Percentiles rank a stretch among this genome's conserved stretches.
These are phyloP conservation scores for Cuniculus paca DNA, from an alignment of 2,797 vertebrate species.

Conservation along the genomic window DNA sequence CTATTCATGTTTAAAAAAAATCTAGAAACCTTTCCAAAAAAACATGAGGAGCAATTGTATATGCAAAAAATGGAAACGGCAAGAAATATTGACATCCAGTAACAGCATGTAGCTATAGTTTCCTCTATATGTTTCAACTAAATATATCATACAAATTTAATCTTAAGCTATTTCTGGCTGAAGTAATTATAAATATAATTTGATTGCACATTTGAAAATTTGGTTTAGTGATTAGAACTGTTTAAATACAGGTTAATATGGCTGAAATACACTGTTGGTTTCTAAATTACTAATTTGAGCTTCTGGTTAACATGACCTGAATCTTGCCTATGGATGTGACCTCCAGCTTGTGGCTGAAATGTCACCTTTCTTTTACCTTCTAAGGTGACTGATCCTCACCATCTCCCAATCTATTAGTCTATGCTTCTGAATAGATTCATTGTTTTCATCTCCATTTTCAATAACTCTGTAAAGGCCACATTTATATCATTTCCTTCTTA, in stretches of 20 bases:
- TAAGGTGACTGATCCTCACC: background rate
- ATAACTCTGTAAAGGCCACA: background rate
- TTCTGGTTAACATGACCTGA: background rate
- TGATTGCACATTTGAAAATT: background rate
- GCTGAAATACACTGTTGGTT: background rate
- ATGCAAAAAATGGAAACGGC: background rate
- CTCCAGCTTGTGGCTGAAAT: background rate
- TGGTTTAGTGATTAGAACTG: background rate
- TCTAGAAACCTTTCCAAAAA: background rate
- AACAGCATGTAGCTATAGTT: background rate
- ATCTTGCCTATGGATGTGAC: background rate
- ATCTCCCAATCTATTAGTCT: background rate
- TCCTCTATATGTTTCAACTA: background rate
- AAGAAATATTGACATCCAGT: background rate
- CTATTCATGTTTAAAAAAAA: background rate
- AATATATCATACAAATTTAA: background rate
- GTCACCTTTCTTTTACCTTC: background rate
- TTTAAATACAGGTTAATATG: background rate
- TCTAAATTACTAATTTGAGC: background rate
- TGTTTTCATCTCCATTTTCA: background rate
- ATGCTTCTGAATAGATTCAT: background rate
- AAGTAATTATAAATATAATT: background rate
- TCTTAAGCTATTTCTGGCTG: background rate
- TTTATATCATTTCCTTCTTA: background rate
- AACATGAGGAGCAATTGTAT: background rate